phyloP scores from a whole-genome alignment of 2,797 vertebrate genomes.

The Tympanoctomys barrerae region DNA sequence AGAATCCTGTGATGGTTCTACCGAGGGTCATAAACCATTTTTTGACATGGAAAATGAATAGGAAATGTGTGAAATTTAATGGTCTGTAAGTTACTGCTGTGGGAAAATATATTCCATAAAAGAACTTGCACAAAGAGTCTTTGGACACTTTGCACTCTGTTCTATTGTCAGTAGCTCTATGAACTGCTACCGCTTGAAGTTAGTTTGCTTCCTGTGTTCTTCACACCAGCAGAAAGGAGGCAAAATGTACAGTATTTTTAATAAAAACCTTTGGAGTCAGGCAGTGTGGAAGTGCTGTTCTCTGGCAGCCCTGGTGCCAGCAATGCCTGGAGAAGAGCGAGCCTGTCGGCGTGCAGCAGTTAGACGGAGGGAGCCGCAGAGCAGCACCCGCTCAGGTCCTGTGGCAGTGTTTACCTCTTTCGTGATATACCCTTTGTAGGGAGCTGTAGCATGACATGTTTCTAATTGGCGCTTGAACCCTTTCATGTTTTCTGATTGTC shows the following conservation, averaged over 20 bases:
- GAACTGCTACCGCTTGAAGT: conserved; percentile 67
- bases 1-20: conserved; percentile 69
- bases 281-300: conserved; percentile 39
- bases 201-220: conserved; percentile 60
- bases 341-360: neutral
- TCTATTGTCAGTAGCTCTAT: conserved; percentile 69
- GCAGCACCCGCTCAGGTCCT: neutral
- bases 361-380: conserved; percentile 52
- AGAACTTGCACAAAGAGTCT: conserved; percentile 72
- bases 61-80: conserved; percentile 79
- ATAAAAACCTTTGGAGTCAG: conserved; percentile 42
- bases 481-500: neutral
- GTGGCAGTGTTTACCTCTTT: conserved; percentile 38
- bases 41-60: conserved; percentile 78
- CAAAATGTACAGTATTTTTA: conserved; percentile 64
- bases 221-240: conserved; percentile 60
- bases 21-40: conserved; percentile 62
- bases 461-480: neutral
- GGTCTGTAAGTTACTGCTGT: conserved; percentile 78
- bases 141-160: conserved; percentile 61
- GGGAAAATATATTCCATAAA: conserved; percentile 75
- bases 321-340: conserved; percentile 57
- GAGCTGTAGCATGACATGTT: neutral
- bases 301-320: neutral
- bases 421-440: neutral